These are phyloP conservation scores for Druon quercuslanigerum DNA, from an alignment of 1,140 invertebrate genomes.

Conservation along the genomic window DNA sequence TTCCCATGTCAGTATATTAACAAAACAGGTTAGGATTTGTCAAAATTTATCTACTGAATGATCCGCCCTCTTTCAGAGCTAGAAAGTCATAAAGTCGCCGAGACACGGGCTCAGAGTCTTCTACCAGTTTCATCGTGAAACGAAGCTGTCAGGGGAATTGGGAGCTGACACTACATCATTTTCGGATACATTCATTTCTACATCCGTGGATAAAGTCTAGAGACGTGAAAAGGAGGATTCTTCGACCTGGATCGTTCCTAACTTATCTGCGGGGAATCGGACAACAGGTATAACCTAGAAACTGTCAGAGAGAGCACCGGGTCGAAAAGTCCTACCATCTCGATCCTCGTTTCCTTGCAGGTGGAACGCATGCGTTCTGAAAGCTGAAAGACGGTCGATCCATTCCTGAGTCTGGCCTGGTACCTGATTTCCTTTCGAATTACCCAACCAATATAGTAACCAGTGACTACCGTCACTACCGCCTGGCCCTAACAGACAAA, in stretches of 20 bases:
- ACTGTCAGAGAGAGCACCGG: conserved; percentile 7
- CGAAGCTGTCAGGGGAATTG: background rate
- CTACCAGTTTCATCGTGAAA: background rate
- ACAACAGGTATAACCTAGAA: conserved; percentile 23
- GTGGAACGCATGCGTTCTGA: conserved; percentile 15
- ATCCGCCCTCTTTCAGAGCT: background rate
- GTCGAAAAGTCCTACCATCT: background rate
- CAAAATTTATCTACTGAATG: background rate
- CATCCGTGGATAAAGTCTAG: background rate
- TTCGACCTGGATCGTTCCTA: conserved; percentile 14
- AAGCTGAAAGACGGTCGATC: background rate
- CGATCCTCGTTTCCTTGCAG: conserved; percentile 7
- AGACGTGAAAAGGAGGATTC: conserved; percentile 22
- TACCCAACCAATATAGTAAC: too few relatives aligned
- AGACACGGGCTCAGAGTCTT: background rate
- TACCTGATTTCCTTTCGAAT: conserved; percentile 13
- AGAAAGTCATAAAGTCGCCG: background rate
- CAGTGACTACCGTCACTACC: too few relatives aligned
- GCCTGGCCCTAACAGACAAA: background rate
- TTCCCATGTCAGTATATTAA: background rate
- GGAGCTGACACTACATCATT: background rate
- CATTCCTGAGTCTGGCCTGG: background rate
- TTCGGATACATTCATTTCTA: conserved; percentile 10
- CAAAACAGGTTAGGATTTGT: background rate
- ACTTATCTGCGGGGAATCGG: background rate